A percentile compares a stretch with the other conserved stretches of the same genome.
Conservation (phyloP, 1,140 invertebrate genomes). For the Tetramorium parvispinum region DNA sequence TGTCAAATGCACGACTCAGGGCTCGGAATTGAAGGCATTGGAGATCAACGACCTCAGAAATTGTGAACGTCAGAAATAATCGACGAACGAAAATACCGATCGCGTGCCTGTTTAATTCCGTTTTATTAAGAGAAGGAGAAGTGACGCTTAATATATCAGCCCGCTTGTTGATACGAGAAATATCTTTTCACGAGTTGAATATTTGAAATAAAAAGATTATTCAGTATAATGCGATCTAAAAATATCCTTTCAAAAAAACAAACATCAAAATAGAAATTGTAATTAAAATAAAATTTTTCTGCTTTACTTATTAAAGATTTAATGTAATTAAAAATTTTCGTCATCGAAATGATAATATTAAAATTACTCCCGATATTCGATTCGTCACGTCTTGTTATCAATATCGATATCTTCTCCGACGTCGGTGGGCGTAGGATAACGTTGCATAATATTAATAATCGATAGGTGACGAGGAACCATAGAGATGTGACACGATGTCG, state of each 20-base stretch:
- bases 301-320: background rate
- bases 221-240: background rate
- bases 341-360: no score
- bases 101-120: background rate
- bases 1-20: background rate
- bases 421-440: background rate
- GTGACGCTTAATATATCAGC: background rate
- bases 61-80: slow-evolving; percentile 36
- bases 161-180: background rate
- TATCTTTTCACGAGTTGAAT: background rate
- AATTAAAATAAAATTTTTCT: background rate
- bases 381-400: background rate
- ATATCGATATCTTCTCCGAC: background rate
- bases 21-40: slow-evolving; percentile 6
- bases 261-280: background rate
- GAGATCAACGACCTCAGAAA: slow-evolving; percentile 33
- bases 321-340: background rate
- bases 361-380: background rate
- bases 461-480: slow-evolving; percentile 27
- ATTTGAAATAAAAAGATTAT: background rate
- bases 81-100: slow-evolving; percentile 28
- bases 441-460: slow-evolving; percentile 36
- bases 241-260: background rate
- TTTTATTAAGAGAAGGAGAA: background rate
- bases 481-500: slow-evolving; percentile 15